These are phyloP conservation scores for Ommatoiulus sabulosus DNA, from an alignment of 2,888 invertebrate species.

Conservation along the genomic window DNA sequence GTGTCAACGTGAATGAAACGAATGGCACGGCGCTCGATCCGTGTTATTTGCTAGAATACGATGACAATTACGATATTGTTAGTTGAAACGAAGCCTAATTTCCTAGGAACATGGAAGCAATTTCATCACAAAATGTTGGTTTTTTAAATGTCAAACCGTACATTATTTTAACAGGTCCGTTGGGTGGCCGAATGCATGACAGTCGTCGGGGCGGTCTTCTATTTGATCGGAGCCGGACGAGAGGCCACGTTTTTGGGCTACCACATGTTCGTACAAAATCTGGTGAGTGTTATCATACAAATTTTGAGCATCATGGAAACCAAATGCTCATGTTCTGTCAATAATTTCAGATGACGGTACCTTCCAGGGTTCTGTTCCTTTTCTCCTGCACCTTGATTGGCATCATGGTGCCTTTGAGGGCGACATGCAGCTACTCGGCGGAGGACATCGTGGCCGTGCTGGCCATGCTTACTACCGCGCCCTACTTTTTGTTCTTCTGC, in stretches of 20 bases:
- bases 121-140: too few relatives aligned
- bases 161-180: too few relatives aligned
- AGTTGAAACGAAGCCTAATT: background rate
- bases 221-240: constrained; percentile 84
- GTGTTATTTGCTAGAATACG: constrained; percentile 57
- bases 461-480: constrained; percentile 95
- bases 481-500: constrained; percentile 97
- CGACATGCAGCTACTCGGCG: constrained; percentile 85
- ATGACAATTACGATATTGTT: constrained; percentile 53
- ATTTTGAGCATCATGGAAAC: background rate
- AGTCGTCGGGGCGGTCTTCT: constrained; percentile 84
- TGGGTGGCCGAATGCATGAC: constrained; percentile 82
- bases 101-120: too few relatives aligned
- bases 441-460: constrained; percentile 93
- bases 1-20: background rate
- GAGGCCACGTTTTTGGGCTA: constrained; percentile 92
- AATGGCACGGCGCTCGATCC: constrained; percentile 6
- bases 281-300: constrained; percentile 73
- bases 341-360: constrained; percentile 79
- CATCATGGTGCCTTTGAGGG: constrained; percentile 83
- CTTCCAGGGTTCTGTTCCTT: constrained; percentile 92
- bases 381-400: constrained; percentile 91
- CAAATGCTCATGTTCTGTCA: constrained; percentile 2
- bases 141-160: too few relatives aligned
- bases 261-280: constrained; percentile 93